Conservation (phyloP, 2,113 vertebrate genomes). For the Ceyx melanurus region DNA sequence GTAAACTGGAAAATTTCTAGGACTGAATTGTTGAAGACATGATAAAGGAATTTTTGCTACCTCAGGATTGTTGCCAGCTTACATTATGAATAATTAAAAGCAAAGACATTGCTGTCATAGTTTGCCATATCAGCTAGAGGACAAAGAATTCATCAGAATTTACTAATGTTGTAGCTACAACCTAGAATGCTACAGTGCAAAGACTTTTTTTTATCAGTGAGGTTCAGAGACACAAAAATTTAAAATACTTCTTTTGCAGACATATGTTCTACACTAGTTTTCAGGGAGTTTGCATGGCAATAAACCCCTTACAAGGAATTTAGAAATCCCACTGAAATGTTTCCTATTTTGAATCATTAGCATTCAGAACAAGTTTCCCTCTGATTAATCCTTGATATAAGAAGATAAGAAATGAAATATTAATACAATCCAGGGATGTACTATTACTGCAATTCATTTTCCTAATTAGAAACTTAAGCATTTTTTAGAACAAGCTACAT, state of each 20-base stretch:
- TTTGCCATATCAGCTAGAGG: background rate
- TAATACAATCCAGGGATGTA: background rate
- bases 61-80: background rate
- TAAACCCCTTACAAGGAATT: background rate
- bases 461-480: constrained; percentile 29
- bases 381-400: constrained; percentile 35
- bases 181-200: background rate
- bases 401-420: constrained; percentile 55
- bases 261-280: background rate
- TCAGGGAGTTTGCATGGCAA: background rate
- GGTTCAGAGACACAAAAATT: background rate
- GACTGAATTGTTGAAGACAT: background rate
- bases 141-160: background rate
- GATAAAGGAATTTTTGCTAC: background rate
- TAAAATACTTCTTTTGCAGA: background rate
- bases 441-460: constrained; percentile 8
- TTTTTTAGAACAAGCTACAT: constrained; percentile 16
- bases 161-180: background rate
- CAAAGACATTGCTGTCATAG: background rate
- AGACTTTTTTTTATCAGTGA: background rate
- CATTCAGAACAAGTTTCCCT: constrained; percentile 15
- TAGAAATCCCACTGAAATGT: background rate
- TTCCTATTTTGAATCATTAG: constrained; percentile 6
- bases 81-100: background rate
- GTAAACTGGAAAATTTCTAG: background rate